Evolutionary conservation across 1,140 invertebrate species (phyloP), one percentile per base, ranked within the genome.

Genomic region (Drosophila sp.): DNA sequence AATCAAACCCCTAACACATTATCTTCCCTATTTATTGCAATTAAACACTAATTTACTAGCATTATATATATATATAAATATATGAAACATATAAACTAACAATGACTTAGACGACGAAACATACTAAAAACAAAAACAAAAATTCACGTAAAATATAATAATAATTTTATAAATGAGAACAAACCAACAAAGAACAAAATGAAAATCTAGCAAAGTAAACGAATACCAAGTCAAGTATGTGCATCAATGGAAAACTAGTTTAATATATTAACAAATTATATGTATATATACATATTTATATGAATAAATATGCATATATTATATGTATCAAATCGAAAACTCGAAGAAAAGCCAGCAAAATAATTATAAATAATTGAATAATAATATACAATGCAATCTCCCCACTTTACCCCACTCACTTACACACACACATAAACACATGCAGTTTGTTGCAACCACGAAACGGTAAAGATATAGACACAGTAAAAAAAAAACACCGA

Each of bases 181-280:
- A 71, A 58, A 56, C 30, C 2, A 63, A 50, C 25, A 50, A 60
- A 63, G 33, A 56, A 47, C 47, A 62, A 75, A 77, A 65, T 67
- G 72, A 67, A 76, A 85, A 77, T 76, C 76, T 87, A 87, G 83
- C 76, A 83, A 89, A 89, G 83, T 89, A 89, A 72, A 89, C 47
- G 30, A 82, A 80, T 68, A 85, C 61, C 83, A 66, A 87, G 83
- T 87, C 83, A 87, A 87, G 83, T 77, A 84, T 80, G 79, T 80
- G 77, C 79, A 81, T 67, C 73, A 70, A 66, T 73, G 80, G 54
- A 71, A 58, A 78, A 80, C 77, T 87, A 87, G 84, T 80, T 72
- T 89, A 87, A 87, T 89, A 74, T 71, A 83, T 87, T 72, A 80
- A 83, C 57, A 69, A 79, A 79, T 70, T 79, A 87, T 69, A 76